phyloP scores from a whole-genome alignment of 2,797 vertebrate species.

The Danio aesculapii region DNA sequence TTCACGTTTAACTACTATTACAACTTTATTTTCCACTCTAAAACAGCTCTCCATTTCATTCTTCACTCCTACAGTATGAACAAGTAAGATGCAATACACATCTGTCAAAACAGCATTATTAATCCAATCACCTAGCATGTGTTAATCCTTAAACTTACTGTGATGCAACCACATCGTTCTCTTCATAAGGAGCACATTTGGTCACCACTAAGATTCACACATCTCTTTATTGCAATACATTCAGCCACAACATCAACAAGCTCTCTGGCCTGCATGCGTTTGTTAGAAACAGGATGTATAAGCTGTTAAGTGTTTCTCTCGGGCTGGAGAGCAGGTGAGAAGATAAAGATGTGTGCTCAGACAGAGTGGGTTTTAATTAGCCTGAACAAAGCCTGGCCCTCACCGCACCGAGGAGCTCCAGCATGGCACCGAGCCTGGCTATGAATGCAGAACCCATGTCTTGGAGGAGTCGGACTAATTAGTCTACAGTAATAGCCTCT shows the following conservation, averaged over 20 bases:
- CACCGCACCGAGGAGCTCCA: slow-evolving; percentile 91
- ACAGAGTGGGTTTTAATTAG: slow-evolving; percentile 96
- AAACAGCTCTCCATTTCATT: too few species aligned
- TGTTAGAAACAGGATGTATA: slow-evolving; percentile 58
- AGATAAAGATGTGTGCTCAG: slow-evolving; percentile 90
- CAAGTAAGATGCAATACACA: too few species aligned
- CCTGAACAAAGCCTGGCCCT: slow-evolving; percentile 87
- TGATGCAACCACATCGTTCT: neutral
- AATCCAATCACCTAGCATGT: too few species aligned
- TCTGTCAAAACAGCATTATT: too few species aligned
- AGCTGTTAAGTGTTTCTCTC: slow-evolving; percentile 55
- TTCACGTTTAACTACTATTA: too few species aligned
- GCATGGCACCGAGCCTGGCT: slow-evolving; percentile 84
- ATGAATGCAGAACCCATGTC: slow-evolving; percentile 82
- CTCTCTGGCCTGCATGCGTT: slow-evolving; percentile 23
- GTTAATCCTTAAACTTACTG: neutral
- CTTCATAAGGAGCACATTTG: neutral
- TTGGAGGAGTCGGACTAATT: slow-evolving; percentile 88
- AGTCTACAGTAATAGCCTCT: slow-evolving; percentile 82
- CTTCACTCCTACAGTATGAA: too few species aligned
- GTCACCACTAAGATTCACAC: neutral
- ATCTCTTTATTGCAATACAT: neutral
- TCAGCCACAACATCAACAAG: slow-evolving; percentile 1
- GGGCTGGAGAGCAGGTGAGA: slow-evolving; percentile 67
- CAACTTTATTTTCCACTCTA: too few species aligned